Evolutionary conservation across 2,797 vertebrate genomes (phyloP).

Genomic region (Manis pentadactyla): DNA sequence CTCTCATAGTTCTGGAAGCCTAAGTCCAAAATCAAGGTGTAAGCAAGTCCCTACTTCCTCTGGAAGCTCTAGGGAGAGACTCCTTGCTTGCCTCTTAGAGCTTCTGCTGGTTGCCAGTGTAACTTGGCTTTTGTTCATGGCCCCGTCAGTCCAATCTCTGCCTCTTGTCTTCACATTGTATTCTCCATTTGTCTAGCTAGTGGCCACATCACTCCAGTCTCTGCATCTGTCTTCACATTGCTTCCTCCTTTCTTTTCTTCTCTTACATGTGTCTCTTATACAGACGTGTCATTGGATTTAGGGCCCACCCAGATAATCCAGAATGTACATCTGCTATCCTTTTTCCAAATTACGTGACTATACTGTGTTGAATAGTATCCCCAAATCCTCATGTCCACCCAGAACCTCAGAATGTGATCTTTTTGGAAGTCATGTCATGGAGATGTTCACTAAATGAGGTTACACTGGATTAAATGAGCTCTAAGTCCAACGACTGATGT

Average conservation of each 20-base stretch:
- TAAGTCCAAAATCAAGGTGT: background rate
- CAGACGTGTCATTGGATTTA: background rate
- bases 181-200: background rate
- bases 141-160: background rate
- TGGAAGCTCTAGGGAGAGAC: background rate
- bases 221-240: background rate
- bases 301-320: background rate
- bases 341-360: background rate
- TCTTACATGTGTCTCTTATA: background rate
- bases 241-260: background rate
- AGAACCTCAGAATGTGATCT: background rate
- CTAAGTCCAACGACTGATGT: background rate
- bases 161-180: background rate
- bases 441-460: background rate
- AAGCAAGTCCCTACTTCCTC: too few species aligned
- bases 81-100: background rate
- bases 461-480: background rate
- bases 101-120: background rate
- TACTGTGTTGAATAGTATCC: background rate
- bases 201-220: background rate
- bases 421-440: background rate
- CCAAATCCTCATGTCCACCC: background rate
- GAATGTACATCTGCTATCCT: background rate
- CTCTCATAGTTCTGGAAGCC: background rate
- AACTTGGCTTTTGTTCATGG: background rate